phyloP scores from a whole-genome alignment of 2,113 vertebrate genomes.

The Recurvirostra avosetta region DNA sequence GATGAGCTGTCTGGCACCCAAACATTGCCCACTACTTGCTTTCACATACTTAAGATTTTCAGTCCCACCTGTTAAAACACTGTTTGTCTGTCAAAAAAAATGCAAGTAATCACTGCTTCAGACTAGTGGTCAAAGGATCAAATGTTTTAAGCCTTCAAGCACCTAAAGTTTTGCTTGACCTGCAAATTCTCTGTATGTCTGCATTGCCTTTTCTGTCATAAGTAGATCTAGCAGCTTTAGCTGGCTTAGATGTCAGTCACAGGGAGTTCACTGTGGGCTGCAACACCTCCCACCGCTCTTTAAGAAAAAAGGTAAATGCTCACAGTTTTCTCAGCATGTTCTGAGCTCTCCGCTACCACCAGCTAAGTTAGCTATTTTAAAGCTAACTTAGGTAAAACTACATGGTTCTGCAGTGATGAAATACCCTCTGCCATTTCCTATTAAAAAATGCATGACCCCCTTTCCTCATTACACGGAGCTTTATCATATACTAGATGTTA shows the following conservation, averaged over 20 bases:
- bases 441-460: conserved; percentile 14
- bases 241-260: not conserved
- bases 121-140: not conserved
- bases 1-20: not conserved
- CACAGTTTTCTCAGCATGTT: not conserved
- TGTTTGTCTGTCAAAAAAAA: not conserved
- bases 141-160: not conserved
- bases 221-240: not conserved
- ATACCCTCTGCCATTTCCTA: not conserved
- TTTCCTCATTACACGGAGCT: not conserved
- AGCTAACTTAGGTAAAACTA: not conserved
- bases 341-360: not conserved
- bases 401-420: not conserved
- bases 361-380: not conserved
- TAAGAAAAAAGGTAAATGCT: not conserved
- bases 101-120: not conserved
- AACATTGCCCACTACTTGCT: not conserved
- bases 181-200: not conserved
- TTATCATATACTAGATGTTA: conserved; percentile 3
- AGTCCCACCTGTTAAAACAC: not conserved
- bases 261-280: not conserved
- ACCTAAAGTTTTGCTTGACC: not conserved
- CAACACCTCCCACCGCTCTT: not conserved
- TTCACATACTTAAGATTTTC: not conserved
- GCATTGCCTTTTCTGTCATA: not conserved